Percentiles rank a stretch among this genome's conserved stretches.
phyloP scores from a whole-genome alignment of 2,888 invertebrate species.

The Agrotis ipsilon region DNA sequence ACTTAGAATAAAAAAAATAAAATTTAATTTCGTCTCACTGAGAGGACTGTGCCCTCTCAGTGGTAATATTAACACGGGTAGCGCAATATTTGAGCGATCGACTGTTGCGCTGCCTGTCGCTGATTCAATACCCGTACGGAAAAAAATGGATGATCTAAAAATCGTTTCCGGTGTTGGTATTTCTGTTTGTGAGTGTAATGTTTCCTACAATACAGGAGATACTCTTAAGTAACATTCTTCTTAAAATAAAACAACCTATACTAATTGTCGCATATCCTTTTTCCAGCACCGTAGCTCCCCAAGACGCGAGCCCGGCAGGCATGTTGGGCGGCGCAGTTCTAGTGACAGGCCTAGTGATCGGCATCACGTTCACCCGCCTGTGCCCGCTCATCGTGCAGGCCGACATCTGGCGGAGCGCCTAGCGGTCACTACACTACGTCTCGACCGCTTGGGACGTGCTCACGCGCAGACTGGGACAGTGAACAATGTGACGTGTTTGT shows the following conservation, averaged over 20 bases:
- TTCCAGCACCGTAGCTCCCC: constrained; percentile 95
- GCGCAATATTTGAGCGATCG: too few relatives aligned
- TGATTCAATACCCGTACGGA: too few relatives aligned
- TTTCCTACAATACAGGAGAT: too few relatives aligned
- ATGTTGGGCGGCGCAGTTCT: constrained; percentile 99
- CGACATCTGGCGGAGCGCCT: constrained; percentile 73
- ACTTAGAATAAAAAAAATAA: not conserved
- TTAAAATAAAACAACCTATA: not conserved
- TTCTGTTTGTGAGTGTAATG: too few relatives aligned
- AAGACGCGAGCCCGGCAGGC: constrained; percentile 96
- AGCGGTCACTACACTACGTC: constrained; percentile 76
- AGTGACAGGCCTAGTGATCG: constrained; percentile 96
- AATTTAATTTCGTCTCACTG: not conserved
- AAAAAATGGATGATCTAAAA: too few relatives aligned
- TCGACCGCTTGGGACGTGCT: constrained; percentile 76
- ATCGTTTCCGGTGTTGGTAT: too few relatives aligned
- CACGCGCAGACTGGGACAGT: constrained; percentile 63
- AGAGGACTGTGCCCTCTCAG: not conserved
- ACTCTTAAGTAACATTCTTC: too few relatives aligned
- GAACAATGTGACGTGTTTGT: constrained; percentile 31
- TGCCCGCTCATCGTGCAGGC: constrained; percentile 92
- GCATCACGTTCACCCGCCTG: constrained; percentile 94
- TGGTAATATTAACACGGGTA: not conserved
- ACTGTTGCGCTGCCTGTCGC: too few relatives aligned
- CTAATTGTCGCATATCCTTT: constrained; percentile 22